Conservation (phyloP, 2,113 vertebrate species). For the Sorex araneus region DNA sequence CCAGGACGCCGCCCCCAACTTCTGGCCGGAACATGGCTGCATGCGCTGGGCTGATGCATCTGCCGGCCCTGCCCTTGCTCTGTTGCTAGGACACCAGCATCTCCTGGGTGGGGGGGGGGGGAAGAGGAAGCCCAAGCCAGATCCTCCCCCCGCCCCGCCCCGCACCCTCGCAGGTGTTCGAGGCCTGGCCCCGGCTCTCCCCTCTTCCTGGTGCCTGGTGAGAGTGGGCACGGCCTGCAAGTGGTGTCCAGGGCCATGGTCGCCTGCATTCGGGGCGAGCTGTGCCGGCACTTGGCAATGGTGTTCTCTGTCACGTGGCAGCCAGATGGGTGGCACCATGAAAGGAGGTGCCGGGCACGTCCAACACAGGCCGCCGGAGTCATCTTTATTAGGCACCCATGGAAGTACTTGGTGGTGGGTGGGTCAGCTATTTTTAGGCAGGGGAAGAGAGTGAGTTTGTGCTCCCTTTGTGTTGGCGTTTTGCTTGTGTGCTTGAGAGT, state of each 20-base stretch:
- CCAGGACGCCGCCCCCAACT: neutral
- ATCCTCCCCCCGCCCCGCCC: neutral
- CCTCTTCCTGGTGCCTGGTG: neutral
- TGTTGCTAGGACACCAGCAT: neutral
- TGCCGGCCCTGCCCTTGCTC: neutral
- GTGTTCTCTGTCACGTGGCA: neutral
- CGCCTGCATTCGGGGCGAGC: neutral
- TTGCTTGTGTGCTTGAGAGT: no score
- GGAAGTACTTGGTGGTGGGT: neutral
- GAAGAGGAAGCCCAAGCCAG: neutral
- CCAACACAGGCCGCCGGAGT: neutral
- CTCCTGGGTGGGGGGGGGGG: neutral
- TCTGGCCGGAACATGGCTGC: neutral
- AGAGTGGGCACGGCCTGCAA: no score
- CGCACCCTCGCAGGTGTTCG: neutral
- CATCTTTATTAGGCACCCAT: neutral
- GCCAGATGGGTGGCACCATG: neutral
- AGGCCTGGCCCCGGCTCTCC: neutral
- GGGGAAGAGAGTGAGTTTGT: neutral
- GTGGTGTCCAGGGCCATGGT: neutral
- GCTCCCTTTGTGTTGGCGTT: no score
- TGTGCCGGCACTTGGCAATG: neutral
- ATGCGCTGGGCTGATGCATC: neutral
- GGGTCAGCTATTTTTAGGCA: neutral
- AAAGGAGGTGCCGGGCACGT: neutral